These are phyloP conservation scores for Drosophila atripex DNA, from an alignment of 2,888 invertebrate genomes.

Conservation along the genomic window DNA sequence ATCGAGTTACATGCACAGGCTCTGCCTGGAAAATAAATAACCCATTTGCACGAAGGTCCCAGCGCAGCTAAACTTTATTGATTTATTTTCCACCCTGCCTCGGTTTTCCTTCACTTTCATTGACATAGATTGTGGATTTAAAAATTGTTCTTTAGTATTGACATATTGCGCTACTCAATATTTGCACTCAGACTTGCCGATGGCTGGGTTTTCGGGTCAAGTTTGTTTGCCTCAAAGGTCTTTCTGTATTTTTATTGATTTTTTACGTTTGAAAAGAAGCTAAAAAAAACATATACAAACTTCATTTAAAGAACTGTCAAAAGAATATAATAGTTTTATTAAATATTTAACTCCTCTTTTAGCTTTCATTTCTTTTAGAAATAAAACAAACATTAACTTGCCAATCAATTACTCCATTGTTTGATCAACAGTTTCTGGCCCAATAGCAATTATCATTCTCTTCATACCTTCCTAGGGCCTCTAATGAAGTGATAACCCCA, in stretches of 20 bases:
- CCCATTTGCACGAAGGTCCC: conserved; percentile 76
- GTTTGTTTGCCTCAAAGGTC: conserved; percentile 7
- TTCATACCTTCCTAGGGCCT: conserved; percentile 1
- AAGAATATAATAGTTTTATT: neutral
- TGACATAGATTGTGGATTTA: conserved; percentile 37
- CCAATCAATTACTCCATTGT: conserved; percentile 10
- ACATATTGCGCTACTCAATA: conserved; percentile 27
- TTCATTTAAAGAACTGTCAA: neutral
- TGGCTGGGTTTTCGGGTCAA: conserved; percentile 23
- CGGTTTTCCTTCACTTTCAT: conserved; percentile 45
- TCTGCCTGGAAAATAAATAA: conserved; percentile 65
- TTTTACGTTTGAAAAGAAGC: neutral
- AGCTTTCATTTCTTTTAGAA: no score
- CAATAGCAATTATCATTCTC: conserved; percentile 20
- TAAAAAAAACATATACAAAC: no score
- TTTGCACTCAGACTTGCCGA: conserved; percentile 19
- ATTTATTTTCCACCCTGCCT: conserved; percentile 44
- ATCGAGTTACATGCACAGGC: conserved; percentile 30
- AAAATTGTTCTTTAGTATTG: conserved; percentile 24
- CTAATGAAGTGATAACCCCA: conserved; percentile 73
- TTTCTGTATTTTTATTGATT: conserved; percentile 19
- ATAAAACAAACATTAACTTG: neutral
- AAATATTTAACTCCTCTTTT: no score
- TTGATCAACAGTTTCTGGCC: neutral
- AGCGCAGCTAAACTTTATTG: conserved; percentile 51